A percentile compares a stretch with the other conserved stretches of the same genome.
phyloP scores from a whole-genome alignment of 2,797 vertebrate genomes.

The Dipus sagitta region DNA sequence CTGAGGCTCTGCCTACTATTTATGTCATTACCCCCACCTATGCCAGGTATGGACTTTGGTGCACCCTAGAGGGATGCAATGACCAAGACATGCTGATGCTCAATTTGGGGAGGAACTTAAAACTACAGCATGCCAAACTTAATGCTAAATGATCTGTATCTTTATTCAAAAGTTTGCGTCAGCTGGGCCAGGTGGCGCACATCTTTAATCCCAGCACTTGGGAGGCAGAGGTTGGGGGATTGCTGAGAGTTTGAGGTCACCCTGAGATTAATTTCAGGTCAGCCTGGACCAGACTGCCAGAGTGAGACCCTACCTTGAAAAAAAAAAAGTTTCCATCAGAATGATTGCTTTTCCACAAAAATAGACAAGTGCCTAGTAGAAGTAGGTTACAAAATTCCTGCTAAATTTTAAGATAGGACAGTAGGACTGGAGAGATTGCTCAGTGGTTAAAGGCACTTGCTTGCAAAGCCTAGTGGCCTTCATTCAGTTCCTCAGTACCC shows the following conservation, averaged over 20 bases:
- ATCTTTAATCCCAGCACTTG: not conserved
- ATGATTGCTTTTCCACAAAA: too few relatives aligned
- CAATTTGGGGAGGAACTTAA: not conserved
- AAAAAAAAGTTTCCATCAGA: too few relatives aligned
- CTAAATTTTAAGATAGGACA: too few relatives aligned
- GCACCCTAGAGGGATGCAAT: not conserved
- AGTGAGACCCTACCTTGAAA: not conserved
- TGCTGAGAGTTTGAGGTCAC: too few relatives aligned
- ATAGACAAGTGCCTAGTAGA: too few relatives aligned
- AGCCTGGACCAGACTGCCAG: not conserved
- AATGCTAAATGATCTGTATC: not conserved
- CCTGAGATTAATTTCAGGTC: not conserved
- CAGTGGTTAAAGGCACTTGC: too few relatives aligned
- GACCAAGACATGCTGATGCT: not conserved
- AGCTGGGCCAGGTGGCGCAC: not conserved
- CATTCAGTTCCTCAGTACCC: too few relatives aligned
- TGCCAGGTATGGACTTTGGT: conserved; percentile 76
- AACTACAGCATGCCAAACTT: not conserved
- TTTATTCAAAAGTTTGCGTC: not conserved
- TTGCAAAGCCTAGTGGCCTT: too few relatives aligned
- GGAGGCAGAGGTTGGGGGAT: not conserved
- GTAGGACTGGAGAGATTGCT: too few relatives aligned
- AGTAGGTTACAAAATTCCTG: too few relatives aligned
- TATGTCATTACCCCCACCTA: conserved; percentile 94
- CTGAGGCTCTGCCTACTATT: conserved; percentile 88